Percentiles rank a stretch among this genome's conserved stretches.
Evolutionary conservation across 2,888 invertebrate genomes (phyloP).

Genomic region (Parascotia fuliginaria): DNA sequence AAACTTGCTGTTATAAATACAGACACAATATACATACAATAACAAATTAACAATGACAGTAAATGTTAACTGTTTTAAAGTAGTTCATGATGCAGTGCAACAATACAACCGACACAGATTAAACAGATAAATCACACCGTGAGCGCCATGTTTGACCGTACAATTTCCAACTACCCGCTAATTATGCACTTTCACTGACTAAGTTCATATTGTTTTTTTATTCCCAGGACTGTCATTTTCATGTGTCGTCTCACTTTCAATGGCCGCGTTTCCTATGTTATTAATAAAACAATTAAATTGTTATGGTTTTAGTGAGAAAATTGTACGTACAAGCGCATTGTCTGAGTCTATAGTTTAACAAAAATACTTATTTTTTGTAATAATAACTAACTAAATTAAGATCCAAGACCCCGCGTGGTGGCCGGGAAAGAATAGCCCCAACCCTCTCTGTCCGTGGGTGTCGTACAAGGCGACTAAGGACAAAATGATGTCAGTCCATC

Average conservation of each 20-base stretch:
- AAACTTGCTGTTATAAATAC: too few species aligned
- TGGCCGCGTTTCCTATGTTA: conserved; percentile 36
- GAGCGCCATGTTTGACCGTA: conserved; percentile 28
- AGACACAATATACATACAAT: too few species aligned
- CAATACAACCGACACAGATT: conserved; percentile 8
- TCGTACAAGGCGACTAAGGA: too few species aligned
- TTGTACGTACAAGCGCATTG: conserved; percentile 6
- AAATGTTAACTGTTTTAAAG: not conserved
- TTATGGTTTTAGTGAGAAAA: conserved; percentile 37
- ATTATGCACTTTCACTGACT: conserved; percentile 41
- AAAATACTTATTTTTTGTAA: too few species aligned
- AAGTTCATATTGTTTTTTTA: conserved; percentile 38
- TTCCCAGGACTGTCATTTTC: conserved; percentile 48
- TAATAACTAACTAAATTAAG: too few species aligned
- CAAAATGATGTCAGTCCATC: too few species aligned
- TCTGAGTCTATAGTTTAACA: conserved; percentile 10
- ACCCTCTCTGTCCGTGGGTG: too few species aligned
- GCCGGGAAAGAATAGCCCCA: too few species aligned
- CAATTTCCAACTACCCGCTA: conserved; percentile 34
- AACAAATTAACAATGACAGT: not conserved
- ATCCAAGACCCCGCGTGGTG: too few species aligned
- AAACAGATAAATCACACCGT: conserved; percentile 13
- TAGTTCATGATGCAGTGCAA: not conserved
- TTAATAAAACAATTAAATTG: conserved; percentile 36
- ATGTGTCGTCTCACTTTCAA: conserved; percentile 31